Conservation (phyloP, 1,140 invertebrate genomes). For the Dinoponera quadriceps region DNA sequence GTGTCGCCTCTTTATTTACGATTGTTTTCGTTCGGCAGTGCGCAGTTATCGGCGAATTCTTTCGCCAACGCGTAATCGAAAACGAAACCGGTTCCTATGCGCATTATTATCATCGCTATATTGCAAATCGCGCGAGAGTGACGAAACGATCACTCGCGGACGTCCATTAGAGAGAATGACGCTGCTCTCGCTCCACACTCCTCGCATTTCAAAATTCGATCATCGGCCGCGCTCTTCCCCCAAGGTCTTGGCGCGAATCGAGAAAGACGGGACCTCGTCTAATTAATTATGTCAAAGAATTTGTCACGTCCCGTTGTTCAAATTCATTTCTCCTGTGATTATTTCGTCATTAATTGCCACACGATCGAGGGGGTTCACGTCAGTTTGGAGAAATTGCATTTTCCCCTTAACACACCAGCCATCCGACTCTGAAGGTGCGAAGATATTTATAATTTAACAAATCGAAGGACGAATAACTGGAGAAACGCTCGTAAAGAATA, state of each 20-base stretch:
- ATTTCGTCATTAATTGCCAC: no score
- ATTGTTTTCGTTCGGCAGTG: slow-evolving; percentile 38
- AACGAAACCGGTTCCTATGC: slow-evolving; percentile 67
- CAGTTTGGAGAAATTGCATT: no score
- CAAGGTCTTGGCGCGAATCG: not conserved
- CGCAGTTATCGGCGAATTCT: slow-evolving; percentile 61
- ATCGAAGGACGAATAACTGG: not conserved
- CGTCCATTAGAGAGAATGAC: slow-evolving; percentile 63
- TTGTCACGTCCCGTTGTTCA: no score
- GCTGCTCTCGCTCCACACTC: slow-evolving; percentile 43
- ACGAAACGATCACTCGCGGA: slow-evolving; percentile 60
- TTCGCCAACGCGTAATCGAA: slow-evolving; percentile 65
- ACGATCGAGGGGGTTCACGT: no score
- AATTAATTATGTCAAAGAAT: not conserved
- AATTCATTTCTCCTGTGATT: not conserved
- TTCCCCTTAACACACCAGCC: no score
- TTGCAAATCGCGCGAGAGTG: slow-evolving; percentile 61
- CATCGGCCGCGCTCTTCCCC: not conserved
- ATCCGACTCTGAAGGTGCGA: not conserved
- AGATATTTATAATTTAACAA: not conserved
- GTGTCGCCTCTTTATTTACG: not conserved
- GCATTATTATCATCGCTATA: slow-evolving; percentile 63
- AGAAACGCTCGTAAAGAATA: not conserved
- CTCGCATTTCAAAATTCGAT: slow-evolving; percentile 31
- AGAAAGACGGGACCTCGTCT: not conserved